phyloP scores from a whole-genome alignment of 2,888 invertebrate species.

The Liodrosophila aerea region DNA sequence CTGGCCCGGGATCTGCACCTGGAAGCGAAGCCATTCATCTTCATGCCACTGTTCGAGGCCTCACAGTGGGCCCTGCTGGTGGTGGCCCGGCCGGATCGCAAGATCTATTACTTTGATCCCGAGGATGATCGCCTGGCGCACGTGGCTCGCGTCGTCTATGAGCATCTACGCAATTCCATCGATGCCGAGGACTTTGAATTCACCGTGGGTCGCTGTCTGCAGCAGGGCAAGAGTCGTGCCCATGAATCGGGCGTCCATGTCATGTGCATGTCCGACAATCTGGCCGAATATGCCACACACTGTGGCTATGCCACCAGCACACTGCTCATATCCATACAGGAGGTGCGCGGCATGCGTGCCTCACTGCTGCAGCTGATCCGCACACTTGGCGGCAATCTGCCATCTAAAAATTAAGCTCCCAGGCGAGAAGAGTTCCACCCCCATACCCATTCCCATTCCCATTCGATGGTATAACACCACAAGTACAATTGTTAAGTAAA shows the following conservation, averaged over 20 bases:
- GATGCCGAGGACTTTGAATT: slow-evolving; percentile 18
- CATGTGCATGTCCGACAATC: slow-evolving; percentile 49
- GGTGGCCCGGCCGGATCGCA: slow-evolving; percentile 48
- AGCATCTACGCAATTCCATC: slow-evolving; percentile 17
- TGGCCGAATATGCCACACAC: slow-evolving; percentile 47
- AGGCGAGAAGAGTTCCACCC: too few species aligned
- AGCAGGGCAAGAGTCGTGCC: slow-evolving; percentile 13
- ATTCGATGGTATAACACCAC: too few species aligned
- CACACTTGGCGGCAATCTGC: slow-evolving; percentile 42
- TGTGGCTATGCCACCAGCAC: slow-evolving; percentile 60
- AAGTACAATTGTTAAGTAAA: too few species aligned
- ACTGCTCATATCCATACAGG: slow-evolving; percentile 40
- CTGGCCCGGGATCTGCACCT: slow-evolving; percentile 18
- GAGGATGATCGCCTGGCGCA: slow-evolving; percentile 35
- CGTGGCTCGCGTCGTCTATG: slow-evolving; percentile 26
- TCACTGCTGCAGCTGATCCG: slow-evolving; percentile 39
- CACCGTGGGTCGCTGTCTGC: slow-evolving; percentile 43
- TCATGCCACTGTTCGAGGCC: slow-evolving; percentile 30
- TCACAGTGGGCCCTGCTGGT: slow-evolving; percentile 52
- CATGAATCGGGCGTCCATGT: slow-evolving; percentile 50
- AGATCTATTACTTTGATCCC: slow-evolving; percentile 43
- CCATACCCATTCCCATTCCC: too few species aligned
- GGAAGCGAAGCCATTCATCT: slow-evolving; percentile 32
- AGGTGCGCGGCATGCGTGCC: slow-evolving; percentile 37
- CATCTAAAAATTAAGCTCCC: too few species aligned